Evolutionary conservation across 1,140 invertebrate genomes (phyloP).

Genomic region (Phymastichus coffea): DNA sequence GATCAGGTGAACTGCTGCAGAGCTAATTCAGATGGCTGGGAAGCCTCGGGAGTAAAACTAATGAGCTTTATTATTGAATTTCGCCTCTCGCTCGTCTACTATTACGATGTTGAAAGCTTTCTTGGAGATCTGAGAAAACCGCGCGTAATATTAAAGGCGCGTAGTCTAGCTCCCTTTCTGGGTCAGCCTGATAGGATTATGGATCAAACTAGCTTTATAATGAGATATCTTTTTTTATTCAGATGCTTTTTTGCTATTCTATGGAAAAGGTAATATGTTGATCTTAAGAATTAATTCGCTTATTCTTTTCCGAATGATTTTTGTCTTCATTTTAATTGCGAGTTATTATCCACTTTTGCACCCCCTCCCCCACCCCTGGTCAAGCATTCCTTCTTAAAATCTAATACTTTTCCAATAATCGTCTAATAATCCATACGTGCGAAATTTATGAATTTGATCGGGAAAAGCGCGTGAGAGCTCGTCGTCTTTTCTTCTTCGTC

Average conservation of each 20-base stretch:
- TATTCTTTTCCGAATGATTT: too few species aligned
- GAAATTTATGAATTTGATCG: slow-evolving; percentile 6
- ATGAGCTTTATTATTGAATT: slow-evolving; percentile 47
- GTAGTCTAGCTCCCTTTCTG: slow-evolving; percentile 28
- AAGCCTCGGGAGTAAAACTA: slow-evolving; percentile 25
- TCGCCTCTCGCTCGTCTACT: slow-evolving; percentile 9
- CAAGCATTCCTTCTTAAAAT: too few species aligned
- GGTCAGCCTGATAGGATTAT: slow-evolving; percentile 27
- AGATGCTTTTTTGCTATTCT: too few species aligned
- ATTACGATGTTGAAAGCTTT: too few species aligned
- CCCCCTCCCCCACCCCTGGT: too few species aligned
- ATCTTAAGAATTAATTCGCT: too few species aligned
- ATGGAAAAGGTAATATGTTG: too few species aligned
- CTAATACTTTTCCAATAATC: too few species aligned
- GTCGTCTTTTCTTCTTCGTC: too few species aligned
- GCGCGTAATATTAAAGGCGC: slow-evolving; percentile 10
- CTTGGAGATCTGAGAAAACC: slow-evolving; percentile 4
- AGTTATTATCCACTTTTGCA: too few species aligned
- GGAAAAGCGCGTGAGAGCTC: not conserved
- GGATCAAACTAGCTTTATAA: slow-evolving; percentile 4
- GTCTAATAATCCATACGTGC: too few species aligned
- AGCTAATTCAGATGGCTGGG: slow-evolving; percentile 32
- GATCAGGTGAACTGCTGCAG: slow-evolving; percentile 22
- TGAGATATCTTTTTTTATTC: not conserved
- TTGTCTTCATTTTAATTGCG: too few species aligned